These are phyloP conservation scores for Liolophura sinensis DNA, from an alignment of 1,140 invertebrate species.

Conservation along the genomic window DNA sequence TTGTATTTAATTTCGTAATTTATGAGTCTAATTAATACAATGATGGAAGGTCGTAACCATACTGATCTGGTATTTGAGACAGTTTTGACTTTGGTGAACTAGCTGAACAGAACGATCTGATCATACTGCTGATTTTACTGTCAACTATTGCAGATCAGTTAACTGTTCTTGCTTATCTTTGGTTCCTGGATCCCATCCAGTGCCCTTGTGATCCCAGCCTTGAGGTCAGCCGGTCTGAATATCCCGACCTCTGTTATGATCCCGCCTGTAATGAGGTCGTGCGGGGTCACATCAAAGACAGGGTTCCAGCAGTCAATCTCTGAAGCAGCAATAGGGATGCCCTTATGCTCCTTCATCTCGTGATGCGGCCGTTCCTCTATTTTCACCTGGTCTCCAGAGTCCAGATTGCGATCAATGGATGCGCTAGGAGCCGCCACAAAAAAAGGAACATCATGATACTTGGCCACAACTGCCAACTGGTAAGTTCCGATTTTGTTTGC, in stretches of 20 bases:
- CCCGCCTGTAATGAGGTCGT: slow-evolving; percentile 82
- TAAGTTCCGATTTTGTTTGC: slow-evolving; percentile 99
- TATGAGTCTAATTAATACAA: too few relatives aligned
- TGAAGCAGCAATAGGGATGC: slow-evolving; percentile 80
- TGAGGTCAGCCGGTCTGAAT: slow-evolving; percentile 66
- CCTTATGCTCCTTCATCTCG: slow-evolving; percentile 89
- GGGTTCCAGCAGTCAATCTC: slow-evolving; percentile 97
- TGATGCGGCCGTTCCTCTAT: slow-evolving; percentile 90
- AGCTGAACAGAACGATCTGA: too few relatives aligned
- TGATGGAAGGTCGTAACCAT: too few relatives aligned
- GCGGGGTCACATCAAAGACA: slow-evolving; percentile 98
- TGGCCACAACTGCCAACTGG: slow-evolving; percentile 87
- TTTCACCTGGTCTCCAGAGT: slow-evolving; percentile 81
- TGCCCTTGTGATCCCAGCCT: slow-evolving; percentile 9
- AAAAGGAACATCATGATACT: slow-evolving; percentile 90
- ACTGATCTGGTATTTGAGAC: too few relatives aligned
- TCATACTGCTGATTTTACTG: too few relatives aligned
- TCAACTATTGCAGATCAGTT: too few relatives aligned
- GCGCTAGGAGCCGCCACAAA: slow-evolving; percentile 93
- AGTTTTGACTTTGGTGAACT: too few relatives aligned
- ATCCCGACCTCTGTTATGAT: slow-evolving; percentile 95
- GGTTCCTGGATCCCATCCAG: too few relatives aligned
- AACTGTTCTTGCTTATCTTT: too few relatives aligned
- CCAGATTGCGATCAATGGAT: slow-evolving; percentile 83
- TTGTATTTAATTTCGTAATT: too few relatives aligned